Evolutionary conservation across 2,888 invertebrate genomes (phyloP).

Genomic region (Pammene aurita): DNA sequence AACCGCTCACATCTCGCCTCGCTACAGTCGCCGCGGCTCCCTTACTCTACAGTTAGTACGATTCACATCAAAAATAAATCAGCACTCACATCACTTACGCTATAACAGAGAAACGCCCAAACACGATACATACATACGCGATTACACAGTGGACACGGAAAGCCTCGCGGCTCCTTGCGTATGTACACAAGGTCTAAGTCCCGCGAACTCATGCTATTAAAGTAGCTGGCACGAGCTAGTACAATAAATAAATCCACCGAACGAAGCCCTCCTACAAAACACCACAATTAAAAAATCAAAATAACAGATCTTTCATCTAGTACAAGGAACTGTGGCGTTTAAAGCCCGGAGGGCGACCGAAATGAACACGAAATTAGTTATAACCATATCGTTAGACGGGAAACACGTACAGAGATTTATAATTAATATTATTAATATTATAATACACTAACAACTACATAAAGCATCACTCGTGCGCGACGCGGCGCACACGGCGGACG

Average conservation of each 20-base stretch:
- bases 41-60: conserved; percentile 58
- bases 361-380: conserved; percentile 48
- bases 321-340: conserved; percentile 8
- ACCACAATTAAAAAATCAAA: conserved; percentile 16
- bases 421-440: conserved; percentile 57
- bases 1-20: conserved; percentile 38
- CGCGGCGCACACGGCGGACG: conserved; percentile 41
- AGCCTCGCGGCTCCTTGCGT: conserved; percentile 43
- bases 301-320: conserved; percentile 17
- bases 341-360: conserved; percentile 2
- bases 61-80: conserved; percentile 65
- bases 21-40: conserved; percentile 39
- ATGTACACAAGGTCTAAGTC: conserved; percentile 7
- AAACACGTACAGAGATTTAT: conserved; percentile 68
- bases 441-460: conserved; percentile 74
- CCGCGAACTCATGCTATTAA: conserved; percentile 24
- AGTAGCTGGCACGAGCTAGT: background rate
- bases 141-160: conserved; percentile 40
- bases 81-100: conserved; percentile 62
- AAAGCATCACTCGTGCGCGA: conserved; percentile 77
- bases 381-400: conserved; percentile 56
- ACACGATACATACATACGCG: conserved; percentile 43
- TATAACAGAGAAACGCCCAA: conserved; percentile 56
- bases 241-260: conserved; percentile 44
- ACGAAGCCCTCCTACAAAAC: conserved; percentile 32